Conservation (phyloP, 2,888 invertebrate species). For the Nomada fucata region DNA sequence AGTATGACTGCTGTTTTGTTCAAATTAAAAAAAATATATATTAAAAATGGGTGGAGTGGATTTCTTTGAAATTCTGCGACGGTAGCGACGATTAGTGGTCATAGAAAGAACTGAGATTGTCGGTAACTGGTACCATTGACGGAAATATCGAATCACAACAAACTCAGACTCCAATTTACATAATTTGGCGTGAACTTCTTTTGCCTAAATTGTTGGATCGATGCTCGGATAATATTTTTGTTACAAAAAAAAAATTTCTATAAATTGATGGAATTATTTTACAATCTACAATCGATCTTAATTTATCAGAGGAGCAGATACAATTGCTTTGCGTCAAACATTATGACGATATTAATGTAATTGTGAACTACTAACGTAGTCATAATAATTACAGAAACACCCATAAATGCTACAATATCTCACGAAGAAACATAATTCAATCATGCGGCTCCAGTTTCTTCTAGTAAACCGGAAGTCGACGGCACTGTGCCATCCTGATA, state of each 20-base stretch:
- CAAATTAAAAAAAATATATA: not conserved
- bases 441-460: conserved; percentile 29
- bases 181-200: conserved; percentile 19
- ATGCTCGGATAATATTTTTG: not conserved
- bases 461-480: conserved; percentile 61
- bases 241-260: not conserved
- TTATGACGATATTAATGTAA: not conserved
- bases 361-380: not conserved
- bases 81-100: conserved; percentile 50
- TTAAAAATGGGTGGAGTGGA: not conserved
- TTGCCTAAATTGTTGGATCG: not conserved
- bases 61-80: conserved; percentile 40
- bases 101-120: conserved; percentile 54
- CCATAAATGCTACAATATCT: conserved; percentile 36
- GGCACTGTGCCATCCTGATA: conserved; percentile 61
- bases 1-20: not conserved
- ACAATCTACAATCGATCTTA: not conserved
- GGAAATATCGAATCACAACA: conserved; percentile 42
- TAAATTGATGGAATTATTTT: no score
- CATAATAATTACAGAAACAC: conserved; percentile 20
- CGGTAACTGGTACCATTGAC: conserved; percentile 55
- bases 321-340: not conserved
- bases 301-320: no score
- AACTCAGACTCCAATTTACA: conserved; percentile 34
- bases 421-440: conserved; percentile 23